These are phyloP conservation scores for Chlorops oryzae DNA, from an alignment of 1,140 invertebrate genomes.

Conservation along the genomic window DNA sequence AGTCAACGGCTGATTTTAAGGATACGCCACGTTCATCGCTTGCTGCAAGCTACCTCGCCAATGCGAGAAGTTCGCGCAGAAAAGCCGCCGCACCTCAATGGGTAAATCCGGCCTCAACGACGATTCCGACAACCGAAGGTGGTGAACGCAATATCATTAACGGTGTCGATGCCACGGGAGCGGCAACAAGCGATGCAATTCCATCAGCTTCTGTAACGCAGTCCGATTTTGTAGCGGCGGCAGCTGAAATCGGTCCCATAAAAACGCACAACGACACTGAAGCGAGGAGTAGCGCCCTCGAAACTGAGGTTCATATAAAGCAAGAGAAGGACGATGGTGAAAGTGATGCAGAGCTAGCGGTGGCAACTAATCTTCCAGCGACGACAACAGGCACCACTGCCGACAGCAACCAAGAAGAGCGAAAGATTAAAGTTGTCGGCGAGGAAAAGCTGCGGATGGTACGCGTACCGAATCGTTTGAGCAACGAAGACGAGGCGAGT, in stretches of 20 bases:
- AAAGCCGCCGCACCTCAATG: conserved; percentile 95
- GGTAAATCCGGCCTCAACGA: conserved; percentile 92
- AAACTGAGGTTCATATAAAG: conserved; percentile 41
- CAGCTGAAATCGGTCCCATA: no score
- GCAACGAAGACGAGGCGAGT: conserved; percentile 24
- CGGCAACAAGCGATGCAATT: background rate
- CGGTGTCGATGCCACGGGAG: background rate
- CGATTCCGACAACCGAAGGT: conserved; percentile 66
- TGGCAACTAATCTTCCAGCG: no score
- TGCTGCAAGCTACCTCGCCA: conserved; percentile 17
- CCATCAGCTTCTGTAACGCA: background rate
- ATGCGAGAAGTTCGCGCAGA: conserved; percentile 53
- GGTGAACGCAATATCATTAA: no score
- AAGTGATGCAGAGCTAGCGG: conserved; percentile 3
- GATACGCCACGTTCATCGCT: conserved; percentile 16
- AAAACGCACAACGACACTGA: conserved; percentile 29
- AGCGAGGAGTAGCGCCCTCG: conserved; percentile 27
- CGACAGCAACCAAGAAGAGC: conserved; percentile 12
- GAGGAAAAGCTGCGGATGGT: conserved; percentile 42
- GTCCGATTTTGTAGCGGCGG: no score
- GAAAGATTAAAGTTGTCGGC: conserved; percentile 35
- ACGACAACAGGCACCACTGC: no score
- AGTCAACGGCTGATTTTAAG: conserved; percentile 52
- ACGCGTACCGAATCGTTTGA: conserved; percentile 33
- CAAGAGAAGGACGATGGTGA: conserved; percentile 43